Conservation (phyloP, 2,888 invertebrate genomes). For the Drosophila demipolita region DNA sequence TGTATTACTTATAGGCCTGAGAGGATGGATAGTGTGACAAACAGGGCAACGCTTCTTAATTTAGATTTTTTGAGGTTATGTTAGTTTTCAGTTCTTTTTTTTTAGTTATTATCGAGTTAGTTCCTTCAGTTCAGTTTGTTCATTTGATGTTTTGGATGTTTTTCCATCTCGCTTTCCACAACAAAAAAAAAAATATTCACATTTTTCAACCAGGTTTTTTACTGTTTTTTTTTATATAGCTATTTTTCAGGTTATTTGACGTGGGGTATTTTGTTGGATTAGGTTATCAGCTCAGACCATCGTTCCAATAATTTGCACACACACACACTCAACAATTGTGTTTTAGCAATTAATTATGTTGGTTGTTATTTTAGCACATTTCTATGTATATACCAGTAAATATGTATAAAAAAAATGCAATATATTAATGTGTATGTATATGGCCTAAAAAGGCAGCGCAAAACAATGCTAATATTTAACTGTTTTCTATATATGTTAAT, state of each 20-base stretch:
- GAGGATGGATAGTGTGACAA: constrained; percentile 43
- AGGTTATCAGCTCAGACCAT: constrained; percentile 36
- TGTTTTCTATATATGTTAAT: constrained; percentile 17
- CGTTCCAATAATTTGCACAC: constrained; percentile 20
- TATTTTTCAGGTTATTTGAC: constrained; percentile 31
- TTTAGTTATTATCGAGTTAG: constrained; percentile 7
- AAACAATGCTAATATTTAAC: constrained; percentile 27
- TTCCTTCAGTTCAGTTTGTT: constrained; percentile 32
- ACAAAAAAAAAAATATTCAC: constrained; percentile 50
- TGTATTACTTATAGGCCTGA: constrained; percentile 43
- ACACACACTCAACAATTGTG: constrained; percentile 33
- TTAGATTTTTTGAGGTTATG: constrained; percentile 20
- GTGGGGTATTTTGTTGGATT: constrained; percentile 40
- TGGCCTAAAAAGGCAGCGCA: constrained; percentile 33
- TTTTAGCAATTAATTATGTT: constrained; percentile 1
- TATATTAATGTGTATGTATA: constrained; percentile 12
- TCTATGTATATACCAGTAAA: constrained; percentile 1
- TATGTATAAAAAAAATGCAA: constrained; percentile 15
- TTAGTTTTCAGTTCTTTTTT: constrained; percentile 34
- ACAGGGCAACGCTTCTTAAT: constrained; percentile 69
- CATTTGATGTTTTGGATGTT: constrained; percentile 19
- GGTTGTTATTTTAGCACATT: constrained; percentile 24
- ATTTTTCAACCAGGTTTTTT: constrained; percentile 7
- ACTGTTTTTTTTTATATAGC: neutral
- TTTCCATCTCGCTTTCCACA: constrained; percentile 20